These are phyloP conservation scores for Forbesichthys agassizii DNA, from an alignment of 2,113 vertebrate genomes.

Conservation along the genomic window DNA sequence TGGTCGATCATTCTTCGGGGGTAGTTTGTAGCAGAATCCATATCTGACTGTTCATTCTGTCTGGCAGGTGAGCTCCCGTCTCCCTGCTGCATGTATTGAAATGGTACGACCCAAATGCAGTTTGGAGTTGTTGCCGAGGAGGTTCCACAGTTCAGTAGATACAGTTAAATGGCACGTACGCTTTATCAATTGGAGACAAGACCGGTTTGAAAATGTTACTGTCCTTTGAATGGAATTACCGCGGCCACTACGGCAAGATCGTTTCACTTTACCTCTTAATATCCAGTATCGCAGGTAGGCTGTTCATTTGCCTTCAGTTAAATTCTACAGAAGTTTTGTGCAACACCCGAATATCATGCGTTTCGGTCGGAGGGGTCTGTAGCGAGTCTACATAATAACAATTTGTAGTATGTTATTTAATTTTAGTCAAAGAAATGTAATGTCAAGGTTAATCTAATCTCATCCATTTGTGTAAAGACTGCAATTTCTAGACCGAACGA, in stretches of 20 bases:
- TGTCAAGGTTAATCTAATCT: not conserved
- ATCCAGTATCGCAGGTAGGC: conserved; percentile 71
- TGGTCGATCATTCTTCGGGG: conserved; percentile 50
- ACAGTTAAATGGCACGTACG: conserved; percentile 37
- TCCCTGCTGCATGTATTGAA: conserved; percentile 25
- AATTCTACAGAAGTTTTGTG: conserved; percentile 51
- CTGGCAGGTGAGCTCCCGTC: conserved; percentile 52
- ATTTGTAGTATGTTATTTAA: too few species aligned
- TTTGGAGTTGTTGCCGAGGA: conserved; percentile 80
- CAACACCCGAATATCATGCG: conserved; percentile 15
- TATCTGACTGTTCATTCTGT: not conserved
- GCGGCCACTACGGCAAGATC: conserved; percentile 32
- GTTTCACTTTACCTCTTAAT: conserved; percentile 55
- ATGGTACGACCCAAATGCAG: conserved; percentile 78
- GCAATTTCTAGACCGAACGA: not conserved
- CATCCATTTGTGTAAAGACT: conserved; percentile 13
- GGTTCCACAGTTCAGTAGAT: conserved; percentile 63
- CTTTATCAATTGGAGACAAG: conserved; percentile 11
- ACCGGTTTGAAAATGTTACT: conserved; percentile 55
- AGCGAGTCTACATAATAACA: not conserved
- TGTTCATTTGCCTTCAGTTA: conserved; percentile 2
- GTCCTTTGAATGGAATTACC: conserved; percentile 55
- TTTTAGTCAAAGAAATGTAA: too few species aligned
- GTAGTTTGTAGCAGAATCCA: conserved; percentile 17
- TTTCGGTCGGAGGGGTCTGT: conserved; percentile 4